A percentile compares a stretch with the other conserved stretches of the same genome.
Evolutionary conservation across 2,797 vertebrate species (phyloP).

Genomic region (Sternarchorhynchus goeldii): DNA sequence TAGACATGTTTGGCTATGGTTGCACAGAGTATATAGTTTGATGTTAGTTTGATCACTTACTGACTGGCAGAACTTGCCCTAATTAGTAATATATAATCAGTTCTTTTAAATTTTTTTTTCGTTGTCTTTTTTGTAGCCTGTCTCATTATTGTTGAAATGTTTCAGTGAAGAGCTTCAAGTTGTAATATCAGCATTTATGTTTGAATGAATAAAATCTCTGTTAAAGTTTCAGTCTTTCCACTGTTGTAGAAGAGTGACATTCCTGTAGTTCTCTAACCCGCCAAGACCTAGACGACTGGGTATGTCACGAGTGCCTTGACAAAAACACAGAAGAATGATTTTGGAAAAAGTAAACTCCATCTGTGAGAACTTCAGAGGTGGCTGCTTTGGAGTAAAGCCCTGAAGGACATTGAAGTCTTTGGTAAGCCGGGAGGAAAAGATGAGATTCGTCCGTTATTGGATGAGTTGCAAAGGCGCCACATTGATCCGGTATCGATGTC

Average conservation of each 20-base stretch:
- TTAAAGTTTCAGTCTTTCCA: neutral
- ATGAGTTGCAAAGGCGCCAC: slow-evolving; percentile 63
- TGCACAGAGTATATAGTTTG: neutral
- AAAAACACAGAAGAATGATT: neutral
- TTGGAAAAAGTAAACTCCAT: slow-evolving; percentile 1
- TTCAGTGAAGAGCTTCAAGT: neutral
- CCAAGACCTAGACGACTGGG: neutral
- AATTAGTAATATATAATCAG: neutral
- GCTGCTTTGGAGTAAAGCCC: neutral
- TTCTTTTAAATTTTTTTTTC: neutral
- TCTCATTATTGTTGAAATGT: neutral
- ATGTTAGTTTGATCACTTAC: slow-evolving; percentile 34
- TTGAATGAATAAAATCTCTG: too few species aligned
- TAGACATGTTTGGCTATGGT: slow-evolving; percentile 26
- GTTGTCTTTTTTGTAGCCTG: too few species aligned
- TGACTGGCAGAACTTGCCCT: slow-evolving; percentile 20
- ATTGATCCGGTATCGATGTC: slow-evolving; percentile 75
- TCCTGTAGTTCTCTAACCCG: neutral
- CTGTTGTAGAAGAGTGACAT: neutral
- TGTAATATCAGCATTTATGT: too few species aligned
- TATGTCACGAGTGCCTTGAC: neutral
- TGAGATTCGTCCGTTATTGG: slow-evolving; percentile 72
- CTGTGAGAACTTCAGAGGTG: neutral
- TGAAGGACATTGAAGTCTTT: slow-evolving; percentile 35
- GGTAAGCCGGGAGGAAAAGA: slow-evolving; percentile 52